Base-by-base conservation (phyloP, 2,888 invertebrate genomes). In the Mythimna pallens region DNA sequence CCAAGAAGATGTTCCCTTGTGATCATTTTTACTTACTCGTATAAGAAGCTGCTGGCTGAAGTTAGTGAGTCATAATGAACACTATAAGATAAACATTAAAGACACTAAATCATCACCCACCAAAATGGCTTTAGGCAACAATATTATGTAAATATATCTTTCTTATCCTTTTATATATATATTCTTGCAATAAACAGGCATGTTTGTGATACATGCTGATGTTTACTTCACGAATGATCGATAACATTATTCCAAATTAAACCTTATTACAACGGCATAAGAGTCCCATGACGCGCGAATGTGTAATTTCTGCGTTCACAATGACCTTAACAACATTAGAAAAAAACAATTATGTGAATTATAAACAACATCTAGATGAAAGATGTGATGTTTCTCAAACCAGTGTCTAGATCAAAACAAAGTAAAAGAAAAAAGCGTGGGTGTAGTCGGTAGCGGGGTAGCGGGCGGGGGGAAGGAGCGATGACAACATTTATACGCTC, bases 121-220 rank as follows among this genome's bases (percentile, higher is more conserved):
- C 25, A 25, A 25, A 25, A 25, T 25, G 25, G 2, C 25, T 25
- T 25, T 25, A 25, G 25, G 25, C 25, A 1, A 25, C 25, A 25
- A 25, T 25, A 25, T 25, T 25, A 25, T 25, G 25, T 25, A 25
- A 25, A 25, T 25, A 25, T 2, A 25, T 25, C 30, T 61, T 69
- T 54, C 17, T 54, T 36, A 77, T 68, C 12, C 20, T 47, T 40
- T 58, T 22, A 55, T 61, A 68, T 12, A n/a, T 2, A 68, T 12
- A n/a, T 2, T 76, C 22, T 36, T 17, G 7, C 54, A 47, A 25
- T n/a, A 61, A 74, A 74, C 59, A 2, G 9, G 59, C 68, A 30
- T 50, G 22, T 61, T 58, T 34, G 20, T n/a, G 47, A 70, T n/a
- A n/a, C 9, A 52, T n/a, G 0, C 50, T 20, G 3, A 63, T 54